Evolutionary conservation across 2,797 vertebrate species (phyloP).

Genomic region (Betta splendens): DNA sequence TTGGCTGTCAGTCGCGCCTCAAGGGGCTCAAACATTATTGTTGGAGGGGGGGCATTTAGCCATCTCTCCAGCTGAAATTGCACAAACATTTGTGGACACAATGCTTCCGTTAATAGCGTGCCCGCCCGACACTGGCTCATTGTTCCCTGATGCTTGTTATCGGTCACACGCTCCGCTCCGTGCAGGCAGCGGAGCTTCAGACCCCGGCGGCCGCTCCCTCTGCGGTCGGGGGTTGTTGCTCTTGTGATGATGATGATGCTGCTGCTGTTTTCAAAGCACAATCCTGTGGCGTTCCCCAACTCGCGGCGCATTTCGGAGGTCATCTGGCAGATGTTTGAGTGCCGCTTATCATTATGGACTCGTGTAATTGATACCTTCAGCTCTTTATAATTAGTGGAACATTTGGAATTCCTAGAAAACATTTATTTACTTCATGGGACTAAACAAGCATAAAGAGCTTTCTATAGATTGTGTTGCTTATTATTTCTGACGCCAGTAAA

Average conservation of each 20-base stretch:
- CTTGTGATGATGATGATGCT: conserved; percentile 39
- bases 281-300: conserved; percentile 42
- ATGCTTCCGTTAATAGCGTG: not conserved
- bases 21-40: not conserved
- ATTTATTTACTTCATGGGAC: conserved; percentile 28
- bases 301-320: conserved; percentile 38
- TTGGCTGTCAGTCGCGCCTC: conserved; percentile 49
- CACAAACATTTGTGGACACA: conserved; percentile 24
- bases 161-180: not conserved
- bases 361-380: conserved; percentile 49
- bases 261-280: conserved; percentile 40
- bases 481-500: conserved; percentile 4
- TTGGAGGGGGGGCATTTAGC: conserved; percentile 10
- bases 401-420: conserved; percentile 42
- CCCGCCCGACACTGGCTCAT: conserved; percentile 11
- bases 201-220: conserved; percentile 20
- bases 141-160: conserved; percentile 21
- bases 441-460: conserved; percentile 4
- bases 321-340: conserved; percentile 28
- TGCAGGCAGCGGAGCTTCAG: conserved; percentile 13
- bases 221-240: conserved; percentile 54
- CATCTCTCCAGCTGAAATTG: conserved; percentile 7
- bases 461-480: conserved; percentile 6
- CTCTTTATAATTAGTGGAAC: conserved; percentile 50
- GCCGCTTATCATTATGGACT: conserved; percentile 48